These are phyloP conservation scores for Andrena camellia DNA, from an alignment of 2,888 invertebrate species.

Conservation along the genomic window DNA sequence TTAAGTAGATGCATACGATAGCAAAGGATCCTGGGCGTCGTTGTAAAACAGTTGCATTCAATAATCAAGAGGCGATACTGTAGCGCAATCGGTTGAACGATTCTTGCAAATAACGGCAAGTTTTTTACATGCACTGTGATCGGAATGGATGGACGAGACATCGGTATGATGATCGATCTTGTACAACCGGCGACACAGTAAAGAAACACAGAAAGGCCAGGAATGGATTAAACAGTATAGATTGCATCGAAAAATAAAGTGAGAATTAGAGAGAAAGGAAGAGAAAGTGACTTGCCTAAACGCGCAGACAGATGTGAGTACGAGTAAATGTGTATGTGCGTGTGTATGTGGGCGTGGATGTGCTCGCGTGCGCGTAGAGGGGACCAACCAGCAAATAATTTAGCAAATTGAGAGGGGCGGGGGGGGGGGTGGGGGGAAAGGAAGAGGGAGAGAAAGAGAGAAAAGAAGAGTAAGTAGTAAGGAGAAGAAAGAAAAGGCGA, in stretches of 20 bases:
- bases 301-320: slow-evolving; percentile 39
- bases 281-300: slow-evolving; percentile 53
- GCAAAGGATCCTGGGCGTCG: no score
- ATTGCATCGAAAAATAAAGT: slow-evolving; percentile 24
- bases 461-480: neutral
- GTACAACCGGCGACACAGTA: slow-evolving; percentile 6
- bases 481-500: no score
- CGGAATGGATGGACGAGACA: neutral
- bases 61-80: no score
- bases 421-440: no score
- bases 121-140: neutral
- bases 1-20: no score
- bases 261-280: slow-evolving; percentile 56
- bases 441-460: neutral
- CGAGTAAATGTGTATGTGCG: slow-evolving; percentile 8
- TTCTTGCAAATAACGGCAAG: no score
- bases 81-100: no score
- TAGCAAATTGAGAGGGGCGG: neutral
- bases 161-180: neutral
- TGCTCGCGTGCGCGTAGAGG: neutral
- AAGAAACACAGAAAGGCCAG: slow-evolving; percentile 33
- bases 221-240: slow-evolving; percentile 38
- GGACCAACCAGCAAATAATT: slow-evolving; percentile 25
- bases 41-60: no score
- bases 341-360: neutral